Percentiles rank a stretch among this genome's conserved stretches.
These are phyloP conservation scores for Stegodyphus mimosarum DNA, from an alignment of 1,140 invertebrate genomes.

Conservation along the genomic window DNA sequence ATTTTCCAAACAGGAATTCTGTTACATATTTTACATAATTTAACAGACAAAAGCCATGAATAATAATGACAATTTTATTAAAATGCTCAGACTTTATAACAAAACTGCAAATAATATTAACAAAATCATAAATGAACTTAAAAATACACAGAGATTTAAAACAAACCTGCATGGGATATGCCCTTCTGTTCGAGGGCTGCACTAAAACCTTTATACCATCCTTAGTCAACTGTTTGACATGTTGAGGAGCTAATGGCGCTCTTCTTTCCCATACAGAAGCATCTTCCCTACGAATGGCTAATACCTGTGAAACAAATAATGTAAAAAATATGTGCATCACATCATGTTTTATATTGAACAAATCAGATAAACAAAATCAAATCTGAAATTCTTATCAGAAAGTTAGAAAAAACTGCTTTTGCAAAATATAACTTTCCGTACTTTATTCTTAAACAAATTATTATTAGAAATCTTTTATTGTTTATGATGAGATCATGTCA, in stretches of 20 bases:
- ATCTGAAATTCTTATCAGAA: neutral
- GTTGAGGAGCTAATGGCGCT: conserved; percentile 91
- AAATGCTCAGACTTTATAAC: neutral
- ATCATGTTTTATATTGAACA: no score
- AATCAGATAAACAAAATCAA: neutral
- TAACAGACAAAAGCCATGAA: no score
- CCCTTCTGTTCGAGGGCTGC: conserved; percentile 96
- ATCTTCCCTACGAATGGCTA: conserved; percentile 80
- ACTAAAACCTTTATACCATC: conserved; percentile 94
- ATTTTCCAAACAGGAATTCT: no score
- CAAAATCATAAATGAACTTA: neutral
- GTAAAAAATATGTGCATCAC: conserved; percentile 9
- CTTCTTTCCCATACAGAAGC: conserved; percentile 98
- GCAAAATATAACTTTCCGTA: neutral
- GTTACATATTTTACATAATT: no score
- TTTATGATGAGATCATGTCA: no score
- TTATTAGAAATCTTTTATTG: neutral
- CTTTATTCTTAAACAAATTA: no score
- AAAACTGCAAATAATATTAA: neutral
- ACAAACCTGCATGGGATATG: conserved; percentile 91
- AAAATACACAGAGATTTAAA: neutral
- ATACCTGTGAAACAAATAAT: no score
- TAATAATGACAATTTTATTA: no score
- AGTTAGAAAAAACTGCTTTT: neutral
- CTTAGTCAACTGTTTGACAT: conserved; percentile 88